Percentiles rank a stretch among this genome's conserved stretches.
These are phyloP conservation scores for Pelusios castaneus DNA, from an alignment of 2,113 vertebrate genomes.

Conservation along the genomic window DNA sequence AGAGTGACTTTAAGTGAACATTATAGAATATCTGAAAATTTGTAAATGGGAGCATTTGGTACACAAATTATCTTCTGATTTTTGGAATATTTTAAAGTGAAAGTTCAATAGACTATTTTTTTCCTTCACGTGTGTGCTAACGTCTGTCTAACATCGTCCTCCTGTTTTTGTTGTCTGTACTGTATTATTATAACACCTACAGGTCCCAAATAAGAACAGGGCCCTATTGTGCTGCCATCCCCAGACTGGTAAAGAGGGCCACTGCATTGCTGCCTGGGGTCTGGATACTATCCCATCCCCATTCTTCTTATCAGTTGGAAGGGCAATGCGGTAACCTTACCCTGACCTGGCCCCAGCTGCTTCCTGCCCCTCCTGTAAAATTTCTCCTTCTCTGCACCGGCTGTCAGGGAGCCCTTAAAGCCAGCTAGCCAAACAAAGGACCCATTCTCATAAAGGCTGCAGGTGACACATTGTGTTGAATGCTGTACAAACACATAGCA, in stretches of 20 bases:
- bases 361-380: not conserved
- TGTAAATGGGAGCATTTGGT: not conserved
- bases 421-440: not conserved
- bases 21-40: not conserved
- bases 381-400: not conserved
- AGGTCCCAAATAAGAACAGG: not conserved
- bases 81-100: not conserved
- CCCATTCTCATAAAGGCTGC: not conserved
- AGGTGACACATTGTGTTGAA: not conserved
- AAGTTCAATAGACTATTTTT: no score
- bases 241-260: not conserved
- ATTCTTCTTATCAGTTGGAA: not conserved
- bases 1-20: accelerated
- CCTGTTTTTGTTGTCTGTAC: not conserved
- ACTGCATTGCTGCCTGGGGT: not conserved
- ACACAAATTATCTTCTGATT: not conserved
- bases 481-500: not conserved
- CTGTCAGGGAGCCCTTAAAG: not conserved
- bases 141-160: not conserved
- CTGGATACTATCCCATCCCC: no score
- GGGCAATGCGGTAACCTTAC: not conserved
- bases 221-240: not conserved
- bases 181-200: not conserved
- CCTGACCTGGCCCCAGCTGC: not conserved
- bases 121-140: accelerated